Conservation (phyloP, 2,797 vertebrate genomes). For the Discoglossus pictus region DNA sequence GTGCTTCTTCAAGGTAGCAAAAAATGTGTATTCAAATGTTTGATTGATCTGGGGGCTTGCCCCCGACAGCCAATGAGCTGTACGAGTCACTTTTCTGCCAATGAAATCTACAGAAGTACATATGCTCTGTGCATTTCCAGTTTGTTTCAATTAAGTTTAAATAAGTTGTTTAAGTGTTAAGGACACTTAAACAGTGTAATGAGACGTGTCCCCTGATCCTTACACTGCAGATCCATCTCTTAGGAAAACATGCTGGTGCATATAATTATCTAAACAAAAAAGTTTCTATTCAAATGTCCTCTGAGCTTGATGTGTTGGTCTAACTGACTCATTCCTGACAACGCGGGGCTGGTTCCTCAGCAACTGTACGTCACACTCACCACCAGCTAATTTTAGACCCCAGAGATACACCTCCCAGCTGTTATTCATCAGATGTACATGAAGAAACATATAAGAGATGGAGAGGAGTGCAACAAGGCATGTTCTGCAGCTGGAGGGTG, state of each 20-base stretch:
- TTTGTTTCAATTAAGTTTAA: too few species aligned
- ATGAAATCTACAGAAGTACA: too few species aligned
- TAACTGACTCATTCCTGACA: constrained; percentile 32
- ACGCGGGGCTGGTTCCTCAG: constrained; percentile 22
- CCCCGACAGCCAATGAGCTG: too few species aligned
- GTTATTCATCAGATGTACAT: constrained; percentile 3
- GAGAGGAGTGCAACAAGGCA: neutral
- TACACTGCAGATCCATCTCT: neutral
- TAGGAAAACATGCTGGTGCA: neutral
- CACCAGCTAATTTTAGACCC: constrained; percentile 19
- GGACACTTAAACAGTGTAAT: too few species aligned
- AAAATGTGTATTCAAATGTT: too few species aligned
- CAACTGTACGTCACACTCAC: constrained; percentile 16
- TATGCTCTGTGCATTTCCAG: too few species aligned
- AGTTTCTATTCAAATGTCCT: constrained; percentile 11
- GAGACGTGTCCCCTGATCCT: too few species aligned
- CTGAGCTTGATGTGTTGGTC: neutral
- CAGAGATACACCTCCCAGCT: neutral
- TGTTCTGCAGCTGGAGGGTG: constrained; percentile 3
- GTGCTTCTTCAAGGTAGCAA: too few species aligned
- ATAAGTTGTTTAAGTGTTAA: too few species aligned
- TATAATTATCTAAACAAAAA: constrained; percentile 7
- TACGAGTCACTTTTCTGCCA: too few species aligned
- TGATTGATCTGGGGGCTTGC: too few species aligned
- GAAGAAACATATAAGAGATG: neutral